Base-by-base conservation (phyloP, 2,888 invertebrate species). In the Aphidius colemani region DNA sequence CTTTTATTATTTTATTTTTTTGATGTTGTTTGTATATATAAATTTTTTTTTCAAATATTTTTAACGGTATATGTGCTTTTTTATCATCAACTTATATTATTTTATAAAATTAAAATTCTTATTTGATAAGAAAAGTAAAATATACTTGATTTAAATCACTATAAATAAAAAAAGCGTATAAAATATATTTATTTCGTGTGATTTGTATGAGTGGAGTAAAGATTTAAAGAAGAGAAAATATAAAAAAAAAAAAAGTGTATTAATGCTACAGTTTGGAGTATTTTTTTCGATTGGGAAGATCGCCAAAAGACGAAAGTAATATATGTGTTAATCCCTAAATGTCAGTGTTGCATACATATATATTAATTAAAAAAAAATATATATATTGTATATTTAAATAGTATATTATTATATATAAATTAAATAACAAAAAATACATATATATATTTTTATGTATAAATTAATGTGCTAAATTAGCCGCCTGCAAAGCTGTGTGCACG, bases 401-500 rank as follows among this genome's bases (percentile, higher is more conserved):
- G 13, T 13, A 13, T 13, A 13, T 13, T 13, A 13, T 13, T 13
- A 13, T 13, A 13, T 13, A 13, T 13, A 13, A 13, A 13, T 4
- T 30, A 13, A 30, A 39, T 18, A n/a, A n/a, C n/a, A n/a, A 58
- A 58, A 49, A 53, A 53, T 55, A 58, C 39, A 56, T 45, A 53
- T 51, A 53, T 51, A 40, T 63, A 61, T 63, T 61, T 57, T 55
- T 59, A 59, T 57, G 66, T 63, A 66, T 65, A 56, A 61, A 46
- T 63, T 46, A 59, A 59, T 63, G 59, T 56, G 59, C 55, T 64
- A 48, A 53, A 53, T 65, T 70, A 76, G 76, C 74, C 74, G 79
- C 77, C 76, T 79, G 76, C 77, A 76, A 74, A 75, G 72, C 75
- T 71, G 67, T 74, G 70, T 79, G 79, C 79, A 80, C 79, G 79